Conservation (phyloP, 2,888 invertebrate species). For the Callyntrura sp. region DNA sequence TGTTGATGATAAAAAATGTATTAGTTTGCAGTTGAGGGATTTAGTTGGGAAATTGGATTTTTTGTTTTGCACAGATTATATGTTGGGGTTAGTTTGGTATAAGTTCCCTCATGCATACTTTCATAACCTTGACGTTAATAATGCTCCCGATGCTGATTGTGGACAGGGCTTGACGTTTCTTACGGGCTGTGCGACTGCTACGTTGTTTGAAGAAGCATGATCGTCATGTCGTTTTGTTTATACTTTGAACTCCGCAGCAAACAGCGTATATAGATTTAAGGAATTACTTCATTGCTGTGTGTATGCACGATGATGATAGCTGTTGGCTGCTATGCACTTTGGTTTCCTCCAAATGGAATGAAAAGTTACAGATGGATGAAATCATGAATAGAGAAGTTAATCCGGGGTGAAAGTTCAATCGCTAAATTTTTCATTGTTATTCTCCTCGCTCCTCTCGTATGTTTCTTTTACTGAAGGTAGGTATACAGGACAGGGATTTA, state of each 20-base stretch:
- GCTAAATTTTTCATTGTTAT: slow-evolving; percentile 58
- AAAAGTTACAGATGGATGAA: slow-evolving; percentile 64
- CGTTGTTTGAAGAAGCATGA: neutral
- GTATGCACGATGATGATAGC: too few relatives aligned
- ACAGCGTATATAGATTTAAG: neutral
- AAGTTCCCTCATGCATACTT: neutral
- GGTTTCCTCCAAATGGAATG: neutral
- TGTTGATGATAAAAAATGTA: slow-evolving; percentile 55
- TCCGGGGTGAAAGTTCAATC: slow-evolving; percentile 74
- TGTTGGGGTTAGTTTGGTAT: slow-evolving; percentile 9
- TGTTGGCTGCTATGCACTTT: neutral
- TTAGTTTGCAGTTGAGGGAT: slow-evolving; percentile 55
- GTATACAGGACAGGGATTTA: neutral
- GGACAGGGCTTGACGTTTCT: neutral
- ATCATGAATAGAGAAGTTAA: slow-evolving; percentile 71
- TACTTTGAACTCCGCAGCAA: neutral
- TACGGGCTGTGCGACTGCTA: neutral
- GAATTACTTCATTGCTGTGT: slow-evolving; percentile 9
- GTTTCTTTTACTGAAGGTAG: neutral
- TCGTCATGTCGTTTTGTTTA: too few relatives aligned
- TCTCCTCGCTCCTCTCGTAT: neutral
- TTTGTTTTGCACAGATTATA: slow-evolving; percentile 57
- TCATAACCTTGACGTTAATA: neutral
- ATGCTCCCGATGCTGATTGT: neutral
- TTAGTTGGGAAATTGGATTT: slow-evolving; percentile 61